Conservation (phyloP, 2,113 vertebrate genomes). For the Xiphorhynchus elegans region DNA sequence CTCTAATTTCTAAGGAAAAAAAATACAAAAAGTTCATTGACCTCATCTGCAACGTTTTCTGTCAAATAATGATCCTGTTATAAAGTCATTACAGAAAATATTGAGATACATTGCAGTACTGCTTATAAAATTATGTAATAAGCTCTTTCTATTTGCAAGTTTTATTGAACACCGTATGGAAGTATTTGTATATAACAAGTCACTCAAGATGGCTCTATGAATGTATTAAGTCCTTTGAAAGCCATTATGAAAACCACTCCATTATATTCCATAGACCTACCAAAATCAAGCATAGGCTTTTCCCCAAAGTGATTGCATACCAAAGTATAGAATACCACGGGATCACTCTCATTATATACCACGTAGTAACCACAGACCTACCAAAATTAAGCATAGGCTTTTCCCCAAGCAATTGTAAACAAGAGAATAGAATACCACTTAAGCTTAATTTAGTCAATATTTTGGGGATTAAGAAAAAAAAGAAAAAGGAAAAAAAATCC, state of each 20-base stretch:
- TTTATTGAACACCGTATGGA: not conserved
- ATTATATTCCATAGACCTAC: not conserved
- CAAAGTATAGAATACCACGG: conserved; percentile 2
- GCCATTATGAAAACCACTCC: not conserved
- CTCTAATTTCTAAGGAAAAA: not conserved
- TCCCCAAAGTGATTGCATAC: not conserved
- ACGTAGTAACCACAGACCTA: not conserved
- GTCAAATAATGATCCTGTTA: conserved; percentile 19
- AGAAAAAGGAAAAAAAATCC: no score
- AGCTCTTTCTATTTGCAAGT: not conserved
- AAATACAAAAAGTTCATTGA: not conserved
- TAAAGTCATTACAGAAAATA: not conserved
- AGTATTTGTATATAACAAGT: not conserved
- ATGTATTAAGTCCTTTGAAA: not conserved
- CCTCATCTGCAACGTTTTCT: conserved; percentile 8
- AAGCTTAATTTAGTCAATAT: not conserved
- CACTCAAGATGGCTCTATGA: not conserved
- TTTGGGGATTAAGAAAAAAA: not conserved
- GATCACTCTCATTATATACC: not conserved
- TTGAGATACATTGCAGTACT: not conserved
- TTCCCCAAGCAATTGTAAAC: not conserved
- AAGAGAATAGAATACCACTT: conserved; percentile 3
- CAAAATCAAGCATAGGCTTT: not conserved
- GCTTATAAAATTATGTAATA: not conserved
- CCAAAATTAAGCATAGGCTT: not conserved